These are phyloP conservation scores for Melanocharis versteri DNA, from an alignment of 2,113 vertebrate species.

Conservation along the genomic window DNA sequence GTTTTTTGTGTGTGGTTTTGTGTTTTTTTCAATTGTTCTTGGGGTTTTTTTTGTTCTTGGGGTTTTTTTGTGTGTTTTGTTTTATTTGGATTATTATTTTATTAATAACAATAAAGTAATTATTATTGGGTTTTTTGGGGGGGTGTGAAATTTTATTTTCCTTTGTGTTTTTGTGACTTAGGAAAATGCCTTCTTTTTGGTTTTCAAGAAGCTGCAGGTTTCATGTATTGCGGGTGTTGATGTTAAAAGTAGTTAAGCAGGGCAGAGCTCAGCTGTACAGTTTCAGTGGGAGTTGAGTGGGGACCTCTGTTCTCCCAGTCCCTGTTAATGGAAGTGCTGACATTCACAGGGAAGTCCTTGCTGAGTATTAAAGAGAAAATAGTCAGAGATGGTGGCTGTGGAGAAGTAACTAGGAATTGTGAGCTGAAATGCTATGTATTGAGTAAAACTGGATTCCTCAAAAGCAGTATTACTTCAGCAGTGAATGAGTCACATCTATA, in stretches of 20 bases:
- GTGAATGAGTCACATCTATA: not conserved
- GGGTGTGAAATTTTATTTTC: not conserved
- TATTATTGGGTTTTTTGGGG: accelerated
- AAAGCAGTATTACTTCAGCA: not conserved
- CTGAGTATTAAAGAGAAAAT: not conserved
- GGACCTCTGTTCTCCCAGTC: not conserved
- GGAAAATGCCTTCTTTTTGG: not conserved
- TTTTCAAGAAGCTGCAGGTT: not conserved
- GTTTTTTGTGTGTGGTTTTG: not conserved
- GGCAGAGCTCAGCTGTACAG: not conserved
- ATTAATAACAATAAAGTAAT: not conserved
- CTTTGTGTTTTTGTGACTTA: not conserved
- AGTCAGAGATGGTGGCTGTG: not conserved
- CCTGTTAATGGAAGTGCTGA: not conserved
- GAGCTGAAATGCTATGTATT: not conserved
- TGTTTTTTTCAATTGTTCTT: not conserved
- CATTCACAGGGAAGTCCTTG: not conserved
- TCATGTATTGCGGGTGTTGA: not conserved
- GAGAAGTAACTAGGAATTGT: not conserved
- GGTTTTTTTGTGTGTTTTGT: not conserved
- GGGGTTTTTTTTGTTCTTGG: not conserved
- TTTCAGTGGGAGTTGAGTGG: not conserved
- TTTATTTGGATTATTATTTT: not conserved
- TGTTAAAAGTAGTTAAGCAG: not conserved
- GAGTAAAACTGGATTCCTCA: not conserved